Base-by-base conservation (phyloP, 2,113 vertebrate genomes). In the Leuciscus idus region DNA sequence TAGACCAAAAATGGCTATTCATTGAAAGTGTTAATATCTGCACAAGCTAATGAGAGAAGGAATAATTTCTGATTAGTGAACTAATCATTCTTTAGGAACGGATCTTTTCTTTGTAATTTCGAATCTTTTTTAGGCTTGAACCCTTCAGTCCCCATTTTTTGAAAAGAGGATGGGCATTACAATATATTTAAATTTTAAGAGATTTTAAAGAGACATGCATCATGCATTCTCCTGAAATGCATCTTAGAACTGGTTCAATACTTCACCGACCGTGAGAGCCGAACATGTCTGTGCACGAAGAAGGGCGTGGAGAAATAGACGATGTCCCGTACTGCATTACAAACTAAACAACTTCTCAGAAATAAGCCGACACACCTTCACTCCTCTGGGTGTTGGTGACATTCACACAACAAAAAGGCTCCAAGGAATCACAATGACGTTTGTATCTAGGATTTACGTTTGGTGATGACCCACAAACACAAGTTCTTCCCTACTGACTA, bases 341-440 rank as follows among this genome's bases (percentile, higher is more conserved):
- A 28, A 57, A 61, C 36, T 62, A 50, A 79, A 81, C 81, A 79
- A 75, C 81, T 59, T 86, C 59, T 61, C 39, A 76, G 23, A 21
- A 80, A 30, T 33, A 81, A 73, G 52, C 23, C 8, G 72, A 78
- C 81, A 81, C 66, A 81, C 89, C 80, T 82, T 83, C 81, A n/a
- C 39, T 59, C 80, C 46, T 48, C 17, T 1, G 62, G 86, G 76
- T 64, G 84, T 82, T 85, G 66, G 43, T 77, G 81, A 82, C 81
- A 86, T 89, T 88, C 86, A 19, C 62, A 36, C 62, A 82, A 33
- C 62, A 70, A 52, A 50, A n/a, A 66, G 43, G 59, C 28, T 70
- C 46, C 19, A 33, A 28, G 68, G 21, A 84, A 57, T 84, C 68
- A 73, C 33, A 43, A 59, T 59, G 68, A 83, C 68, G 50, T 59